Conservation (phyloP, 37 sponge, comb jelly and placozoan genomes). For the Halichondria panicea region DNA sequence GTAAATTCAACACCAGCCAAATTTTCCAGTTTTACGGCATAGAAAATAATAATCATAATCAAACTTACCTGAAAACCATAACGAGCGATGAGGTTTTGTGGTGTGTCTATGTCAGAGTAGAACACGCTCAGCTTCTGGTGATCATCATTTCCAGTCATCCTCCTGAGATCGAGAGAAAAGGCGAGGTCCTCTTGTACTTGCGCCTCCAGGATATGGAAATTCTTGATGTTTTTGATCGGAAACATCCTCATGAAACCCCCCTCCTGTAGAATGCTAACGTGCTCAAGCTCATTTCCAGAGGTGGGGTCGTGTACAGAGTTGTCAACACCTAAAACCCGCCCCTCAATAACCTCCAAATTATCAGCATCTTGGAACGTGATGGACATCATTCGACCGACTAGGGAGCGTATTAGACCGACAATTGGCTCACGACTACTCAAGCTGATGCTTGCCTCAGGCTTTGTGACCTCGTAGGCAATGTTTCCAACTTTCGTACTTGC, state of each 20-base stretch:
- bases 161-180: conserved; percentile 75
- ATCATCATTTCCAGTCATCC: conserved; percentile 41
- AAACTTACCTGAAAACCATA: conserved; percentile 72
- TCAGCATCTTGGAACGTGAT: background rate
- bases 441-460: conserved; percentile 64
- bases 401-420: conserved; percentile 42
- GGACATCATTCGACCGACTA: conserved; percentile 36
- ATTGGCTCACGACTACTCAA: conserved; percentile 42
- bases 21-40: no score
- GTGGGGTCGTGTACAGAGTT: background rate
- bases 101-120: conserved; percentile 54
- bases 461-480: conserved; percentile 87
- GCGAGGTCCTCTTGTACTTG: conserved; percentile 60
- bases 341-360: conserved; percentile 23
- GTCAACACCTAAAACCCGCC: conserved; percentile 78
- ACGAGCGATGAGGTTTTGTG: conserved; percentile 45
- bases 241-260: conserved; percentile 27
- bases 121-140: conserved; percentile 86
- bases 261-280: conserved; percentile 54
- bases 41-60: no score
- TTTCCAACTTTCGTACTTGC: conserved; percentile 72
- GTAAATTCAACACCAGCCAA: no score
- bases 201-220: conserved; percentile 52
- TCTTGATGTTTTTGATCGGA: conserved; percentile 37
- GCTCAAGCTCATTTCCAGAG: background rate